Evolutionary conservation across 2,888 invertebrate species (phyloP), one percentile per base, ranked within the genome.

Genomic region (Rosalia funebris): DNA sequence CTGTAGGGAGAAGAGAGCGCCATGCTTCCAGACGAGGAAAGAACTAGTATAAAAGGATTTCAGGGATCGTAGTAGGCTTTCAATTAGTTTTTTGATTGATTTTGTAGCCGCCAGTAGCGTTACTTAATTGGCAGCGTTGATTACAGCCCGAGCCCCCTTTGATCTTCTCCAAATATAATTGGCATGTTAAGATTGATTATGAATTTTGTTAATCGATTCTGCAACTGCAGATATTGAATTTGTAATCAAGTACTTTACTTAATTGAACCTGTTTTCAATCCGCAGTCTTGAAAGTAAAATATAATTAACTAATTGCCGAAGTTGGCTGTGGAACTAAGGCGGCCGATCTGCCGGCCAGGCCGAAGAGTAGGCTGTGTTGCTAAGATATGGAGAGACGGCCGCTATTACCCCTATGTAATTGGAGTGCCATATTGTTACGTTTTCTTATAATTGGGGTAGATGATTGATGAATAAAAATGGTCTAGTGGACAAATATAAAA

Each of bases 51-150:
- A 71, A 74, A 74, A 75, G 77, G 78, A 78, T 78, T 79, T 75
- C 69, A 71, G 75, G 77, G 77, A 75, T 78, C 78, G 77, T 73
- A 75, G 78, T 77, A 76, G 78, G 79, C 79, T 79, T 81, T 81
- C 80, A 81, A 81, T 81, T 81, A 80, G 79, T 79, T 81, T 81
- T 81, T 80, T 81, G 79, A 81, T 81, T 80, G 79, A 80, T 79
- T 79, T 78, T 75, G 77, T 77, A 77, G 79, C 78, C 78, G 77
- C 77, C 76, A 77, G 79, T 75, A 77, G 78, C 76, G 76, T 71
- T 74, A 76, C 77, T 80, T 81, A 81, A 81, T 81, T 80, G 81
- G 78, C 78, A 79, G 78, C 79, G 79, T 80, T 80, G 81, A 81
- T 81, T 81, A 79, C 79, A 76, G 74, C 75, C 74, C 75, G 74